phyloP scores from a whole-genome alignment of 1,140 invertebrate genomes.

The Asbolus verrucosus region DNA sequence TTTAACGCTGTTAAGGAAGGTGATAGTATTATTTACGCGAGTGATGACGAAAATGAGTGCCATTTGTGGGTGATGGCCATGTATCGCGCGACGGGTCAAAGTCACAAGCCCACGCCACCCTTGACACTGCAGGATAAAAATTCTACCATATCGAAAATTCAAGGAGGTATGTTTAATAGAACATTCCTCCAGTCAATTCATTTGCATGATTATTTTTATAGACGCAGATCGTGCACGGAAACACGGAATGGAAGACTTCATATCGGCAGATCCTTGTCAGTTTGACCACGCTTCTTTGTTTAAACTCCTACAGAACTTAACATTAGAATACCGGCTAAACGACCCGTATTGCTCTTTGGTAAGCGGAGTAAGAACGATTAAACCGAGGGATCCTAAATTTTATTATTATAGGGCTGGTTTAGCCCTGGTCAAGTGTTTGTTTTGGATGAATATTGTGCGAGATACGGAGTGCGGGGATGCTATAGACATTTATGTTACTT shows the following conservation, averaged over 20 bases:
- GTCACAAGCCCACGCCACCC: constrained; percentile 97
- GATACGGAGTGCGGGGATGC: constrained; percentile 96
- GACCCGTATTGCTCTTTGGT: constrained; percentile 98
- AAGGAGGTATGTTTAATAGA: constrained; percentile 76
- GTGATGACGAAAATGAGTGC: constrained; percentile 98
- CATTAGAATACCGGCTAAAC: constrained; percentile 94
- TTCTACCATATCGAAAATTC: constrained; percentile 88
- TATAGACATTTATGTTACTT: constrained; percentile 96
- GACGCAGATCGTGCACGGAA: constrained; percentile 97
- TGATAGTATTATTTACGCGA: constrained; percentile 96
- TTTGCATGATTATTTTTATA: constrained; percentile 56
- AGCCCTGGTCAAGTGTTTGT: constrained; percentile 99
- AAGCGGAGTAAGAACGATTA: constrained; percentile 57
- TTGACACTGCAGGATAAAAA: constrained; percentile 86
- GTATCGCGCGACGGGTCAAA: constrained; percentile 98
- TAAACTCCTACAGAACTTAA: constrained; percentile 90
- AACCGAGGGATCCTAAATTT: background rate
- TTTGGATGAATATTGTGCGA: constrained; percentile 97
- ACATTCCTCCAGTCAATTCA: background rate
- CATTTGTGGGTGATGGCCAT: constrained; percentile 99
- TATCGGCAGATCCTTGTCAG: constrained; percentile 97
- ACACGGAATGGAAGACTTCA: constrained; percentile 99
- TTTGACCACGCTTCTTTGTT: constrained; percentile 96
- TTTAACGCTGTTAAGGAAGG: constrained; percentile 99
- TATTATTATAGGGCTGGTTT: constrained; percentile 90